Percentiles rank a stretch among this genome's conserved stretches.
These are phyloP conservation scores for Suncus etruscus DNA, from an alignment of 2,113 vertebrate species.

Conservation along the genomic window DNA sequence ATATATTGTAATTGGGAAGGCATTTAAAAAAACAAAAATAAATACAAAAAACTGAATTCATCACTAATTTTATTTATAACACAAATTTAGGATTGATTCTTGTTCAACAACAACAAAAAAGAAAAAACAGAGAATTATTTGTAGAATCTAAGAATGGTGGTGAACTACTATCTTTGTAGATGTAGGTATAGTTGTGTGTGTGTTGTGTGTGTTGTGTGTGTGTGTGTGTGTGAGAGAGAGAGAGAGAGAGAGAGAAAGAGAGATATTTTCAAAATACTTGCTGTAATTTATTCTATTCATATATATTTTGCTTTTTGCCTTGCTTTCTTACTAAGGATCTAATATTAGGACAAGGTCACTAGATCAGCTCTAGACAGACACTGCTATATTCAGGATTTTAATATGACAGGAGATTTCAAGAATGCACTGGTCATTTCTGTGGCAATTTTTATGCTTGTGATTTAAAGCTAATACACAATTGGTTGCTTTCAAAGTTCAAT, in stretches of 20 bases:
- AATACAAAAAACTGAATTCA: background rate
- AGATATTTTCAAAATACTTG: constrained; percentile 85
- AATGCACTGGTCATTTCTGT: constrained; percentile 88
- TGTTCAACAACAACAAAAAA: constrained; percentile 84
- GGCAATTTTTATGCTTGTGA: constrained; percentile 80
- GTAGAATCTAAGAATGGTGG: constrained; percentile 80
- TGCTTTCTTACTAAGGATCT: constrained; percentile 86
- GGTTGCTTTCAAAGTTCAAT: constrained; percentile 31
- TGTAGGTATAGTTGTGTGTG: too few relatives aligned
- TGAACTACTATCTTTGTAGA: too few relatives aligned
- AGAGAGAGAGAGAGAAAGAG: constrained; percentile 79
- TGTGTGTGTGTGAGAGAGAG: too few relatives aligned
- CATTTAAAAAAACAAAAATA: background rate
- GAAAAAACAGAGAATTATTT: constrained; percentile 84
- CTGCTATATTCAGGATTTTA: constrained; percentile 83
- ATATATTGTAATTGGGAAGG: background rate
- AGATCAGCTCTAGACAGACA: constrained; percentile 86
- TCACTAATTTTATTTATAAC: constrained; percentile 76
- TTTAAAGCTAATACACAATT: constrained; percentile 73
- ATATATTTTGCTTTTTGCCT: constrained; percentile 86
- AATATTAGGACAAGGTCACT: constrained; percentile 86
- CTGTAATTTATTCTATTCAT: constrained; percentile 90
- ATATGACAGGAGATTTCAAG: constrained; percentile 89
- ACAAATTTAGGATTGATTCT: constrained; percentile 79
- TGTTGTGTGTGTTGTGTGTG: too few relatives aligned